Base-by-base conservation (phyloP, 2,888 invertebrate species). In the Eudemis profundana region DNA sequence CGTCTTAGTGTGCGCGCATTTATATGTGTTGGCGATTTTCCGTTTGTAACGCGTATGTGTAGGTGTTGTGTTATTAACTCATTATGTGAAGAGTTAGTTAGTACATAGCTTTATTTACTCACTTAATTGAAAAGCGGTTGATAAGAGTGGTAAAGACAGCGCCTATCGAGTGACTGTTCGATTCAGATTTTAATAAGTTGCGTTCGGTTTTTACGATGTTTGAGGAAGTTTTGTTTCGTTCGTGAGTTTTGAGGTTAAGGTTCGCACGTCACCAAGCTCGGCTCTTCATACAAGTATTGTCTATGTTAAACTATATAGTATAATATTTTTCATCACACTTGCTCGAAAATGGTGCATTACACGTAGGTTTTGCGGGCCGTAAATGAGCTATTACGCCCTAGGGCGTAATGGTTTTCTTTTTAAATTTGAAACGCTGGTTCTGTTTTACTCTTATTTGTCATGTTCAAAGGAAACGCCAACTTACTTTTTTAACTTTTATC, bases 61-160 rank as follows among this genome's bases (percentile, higher is more conserved):
- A 84, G 80, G 85, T 88, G 90, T 83, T 79, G 77, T 84, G 86
- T 90, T 91, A 91, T 90, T 91, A 91, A 91, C 90, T 91, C 89
- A 86, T 91, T 91, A 91, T 91, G 84, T 90, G 89, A 89, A 90
- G 89, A 90, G 90, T 89, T 89, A 87, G 84, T 79, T 70, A 79
- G 84, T 90, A 90, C 74, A 91, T 91, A 87, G 82, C 83, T 82
- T 77, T 89, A 90, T 90, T 88, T 90, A 91, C 90, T 87, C 89
- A 90, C 88, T 87, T 90, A 90, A 90, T 90, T 90, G 89, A 90
- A 90, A 89, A 54, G 88, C 85, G 88, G 86, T 89, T 84, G 89
- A 89, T 89, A 89, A 87, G 85, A 80, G 82, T 80, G 83, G 75
- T 78, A 81, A 81, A 84, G 84, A 84, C 87, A 84, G 82, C 81